Evolutionary conservation across 2,888 invertebrate species (phyloP), one percentile per base, ranked within the genome.

Genomic region (Maniola hyperantus): DNA sequence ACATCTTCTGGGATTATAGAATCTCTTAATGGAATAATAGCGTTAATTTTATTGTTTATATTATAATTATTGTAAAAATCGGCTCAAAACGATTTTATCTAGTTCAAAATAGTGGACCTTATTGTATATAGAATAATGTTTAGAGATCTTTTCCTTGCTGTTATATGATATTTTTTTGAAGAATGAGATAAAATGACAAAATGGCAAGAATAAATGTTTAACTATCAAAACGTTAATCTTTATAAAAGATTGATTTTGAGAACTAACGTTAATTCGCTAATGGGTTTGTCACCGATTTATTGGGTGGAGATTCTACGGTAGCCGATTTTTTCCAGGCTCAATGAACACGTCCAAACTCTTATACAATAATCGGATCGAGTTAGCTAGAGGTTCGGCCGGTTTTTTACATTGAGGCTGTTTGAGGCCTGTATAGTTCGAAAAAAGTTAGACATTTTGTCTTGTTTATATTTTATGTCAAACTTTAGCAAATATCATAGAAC

Each of bases 1-100:
- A 68, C 33, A 59, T 54, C 15, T 44, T 53, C 62, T 53, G 54
- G 55, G 13, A 66, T 66, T 42, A 57, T 69, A 68, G 72, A 72
- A 72, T 70, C 72, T 72, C 68, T 65, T 67, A 68, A 65, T 50
- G 60, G 53, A n/a, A 39, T 64, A 26, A 42, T 67, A 71, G 70
- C 60, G 55, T 65, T 65, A 62, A 62, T 66, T 71, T 64, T 46
- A 67, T 65, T 65, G 66, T 71, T 67, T 67, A 68, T 59, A 65
- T 48, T 60, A 60, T 54, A 34, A 54, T 54, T 54, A 64, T 65
- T 36, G 61, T 66, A 39, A 51, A 67, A 68, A 72, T 75, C 77
- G 77, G 81, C 82, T 81, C 80, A 81, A 82, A 69, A 39, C 74
- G 73, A 74, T 76, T 78, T 76, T 72, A 74, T 68, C 63, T 76